Evolutionary conservation across 2,888 invertebrate species (phyloP).

Genomic region (Agrotis exclamationis): DNA sequence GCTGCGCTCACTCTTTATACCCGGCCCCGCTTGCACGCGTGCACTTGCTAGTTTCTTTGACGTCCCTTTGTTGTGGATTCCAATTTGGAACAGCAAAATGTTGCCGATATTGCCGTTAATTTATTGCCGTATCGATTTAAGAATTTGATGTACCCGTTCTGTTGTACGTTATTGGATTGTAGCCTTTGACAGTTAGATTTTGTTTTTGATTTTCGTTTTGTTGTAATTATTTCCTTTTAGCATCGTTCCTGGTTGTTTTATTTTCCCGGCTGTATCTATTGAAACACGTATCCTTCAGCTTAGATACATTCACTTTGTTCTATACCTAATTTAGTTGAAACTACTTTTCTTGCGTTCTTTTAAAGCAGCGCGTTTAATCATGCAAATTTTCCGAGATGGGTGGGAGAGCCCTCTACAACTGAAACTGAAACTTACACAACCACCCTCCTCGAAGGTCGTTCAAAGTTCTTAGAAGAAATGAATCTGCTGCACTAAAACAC

Average conservation of each 20-base stretch:
- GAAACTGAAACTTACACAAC: conserved; percentile 86
- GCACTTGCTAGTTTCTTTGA: conserved; percentile 90
- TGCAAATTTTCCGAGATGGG: conserved; percentile 87
- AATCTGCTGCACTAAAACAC: conserved; percentile 86
- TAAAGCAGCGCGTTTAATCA: conserved; percentile 84
- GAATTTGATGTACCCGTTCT: conserved; percentile 36
- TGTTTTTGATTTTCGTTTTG: no score
- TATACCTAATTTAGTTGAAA: conserved; percentile 63
- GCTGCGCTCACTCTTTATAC: conserved; percentile 87
- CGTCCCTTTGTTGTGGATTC: conserved; percentile 88
- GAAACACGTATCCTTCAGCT: conserved; percentile 5
- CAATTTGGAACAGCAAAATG: conserved; percentile 82
- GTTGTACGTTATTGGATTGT: conserved; percentile 19
- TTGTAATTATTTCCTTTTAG: conserved; percentile 24
- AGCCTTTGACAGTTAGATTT: conserved; percentile 13
- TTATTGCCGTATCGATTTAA: conserved; percentile 56
- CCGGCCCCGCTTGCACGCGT: conserved; percentile 84
- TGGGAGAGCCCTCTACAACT: conserved; percentile 80
- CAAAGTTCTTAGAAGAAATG: conserved; percentile 86
- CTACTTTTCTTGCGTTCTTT: conserved; percentile 70
- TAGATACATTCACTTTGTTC: conserved; percentile 35
- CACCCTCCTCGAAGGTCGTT: conserved; percentile 88
- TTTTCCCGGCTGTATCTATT: not conserved
- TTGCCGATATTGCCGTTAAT: conserved; percentile 69
- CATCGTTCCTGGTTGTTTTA: not conserved